Evolutionary conservation across 2,113 vertebrate genomes (phyloP), one percentile per base, ranked within the genome.

Genomic region (Callorhinus ursinus): DNA sequence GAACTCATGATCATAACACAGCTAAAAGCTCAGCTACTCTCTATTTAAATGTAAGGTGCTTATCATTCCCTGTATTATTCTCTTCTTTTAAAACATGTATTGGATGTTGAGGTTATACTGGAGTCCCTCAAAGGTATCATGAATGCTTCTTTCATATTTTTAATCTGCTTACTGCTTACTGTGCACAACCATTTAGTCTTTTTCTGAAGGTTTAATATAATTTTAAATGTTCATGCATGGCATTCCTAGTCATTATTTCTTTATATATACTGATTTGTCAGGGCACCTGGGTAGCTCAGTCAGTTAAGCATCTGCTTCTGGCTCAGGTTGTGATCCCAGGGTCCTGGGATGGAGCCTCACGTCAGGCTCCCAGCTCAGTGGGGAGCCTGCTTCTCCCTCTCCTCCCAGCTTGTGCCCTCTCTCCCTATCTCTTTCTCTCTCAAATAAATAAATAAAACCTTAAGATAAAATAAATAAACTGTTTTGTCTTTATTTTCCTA

Each of bases 281-380:
- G 28, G 63, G 13, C 5, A 65, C 13, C 28, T 65, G 28, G 4
- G 13, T 65, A 13, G 31, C 63, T 65, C 63, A 65, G 13, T 65
- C 63, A 65, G 63, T 31, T 65, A 65, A 65, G 28, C 28, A 2
- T 65, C 63, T 65, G 28, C 28, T 28, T 31, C 31, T 2, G 0
- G 63, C 63, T 65, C 61, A 65, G 31, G 63, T 31, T 13, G 31
- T 65, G 63, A 65, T 65, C 61, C 63, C 5, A 65, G 14, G 5
- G 26, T 63, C 26, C 61, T 14, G 61, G 26, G 61, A 63, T 63
- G 1, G 61, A 63, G 61, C 26, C 1, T 26, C 10, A 13, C 1
- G 7, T 15, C 2, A 0, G 63, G 28, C 12, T 31, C 28, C 63
- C 28, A 31, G 63, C 13, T 65, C 28, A 65, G 5, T 1, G 2